These are phyloP conservation scores for Aphodius sticticus DNA, from an alignment of 2,888 invertebrate genomes.

Conservation along the genomic window DNA sequence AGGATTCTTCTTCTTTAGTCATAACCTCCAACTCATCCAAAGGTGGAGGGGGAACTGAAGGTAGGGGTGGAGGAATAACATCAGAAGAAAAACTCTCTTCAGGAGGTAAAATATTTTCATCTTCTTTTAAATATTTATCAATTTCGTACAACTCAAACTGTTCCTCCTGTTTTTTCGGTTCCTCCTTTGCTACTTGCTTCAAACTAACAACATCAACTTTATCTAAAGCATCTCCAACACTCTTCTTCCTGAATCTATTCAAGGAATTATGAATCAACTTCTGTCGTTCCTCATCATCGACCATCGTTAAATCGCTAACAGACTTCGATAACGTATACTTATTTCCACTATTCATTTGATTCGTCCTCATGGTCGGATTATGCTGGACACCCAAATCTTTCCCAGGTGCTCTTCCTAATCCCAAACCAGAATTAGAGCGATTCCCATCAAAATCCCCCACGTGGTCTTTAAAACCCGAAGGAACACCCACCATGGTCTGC, in stretches of 20 bases:
- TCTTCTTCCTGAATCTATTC: slow-evolving; percentile 18
- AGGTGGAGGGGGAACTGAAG: slow-evolving; percentile 15
- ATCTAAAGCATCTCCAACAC: not conserved
- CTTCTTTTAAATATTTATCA: not conserved
- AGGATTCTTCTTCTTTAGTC: slow-evolving; percentile 19
- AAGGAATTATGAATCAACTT: not conserved
- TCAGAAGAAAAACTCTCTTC: not conserved
- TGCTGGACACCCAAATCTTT: not conserved
- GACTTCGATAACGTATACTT: not conserved
- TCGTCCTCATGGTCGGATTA: not conserved
- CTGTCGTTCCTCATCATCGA: not conserved
- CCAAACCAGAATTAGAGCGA: not conserved
- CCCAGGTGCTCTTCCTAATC: not conserved
- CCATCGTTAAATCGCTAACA: not conserved
- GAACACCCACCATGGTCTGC: not conserved
- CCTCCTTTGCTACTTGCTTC: not conserved
- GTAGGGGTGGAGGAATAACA: slow-evolving; percentile 14
- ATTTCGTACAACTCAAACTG: not conserved
- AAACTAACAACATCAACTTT: not conserved
- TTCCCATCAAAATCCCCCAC: not conserved
- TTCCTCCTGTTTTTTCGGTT: not conserved
- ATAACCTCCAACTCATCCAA: not conserved
- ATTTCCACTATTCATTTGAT: not conserved
- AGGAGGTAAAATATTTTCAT: not conserved
- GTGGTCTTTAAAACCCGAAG: not conserved